Base-by-base conservation (phyloP, 2,113 vertebrate genomes). In the Mesoclemmys tuberculata region DNA sequence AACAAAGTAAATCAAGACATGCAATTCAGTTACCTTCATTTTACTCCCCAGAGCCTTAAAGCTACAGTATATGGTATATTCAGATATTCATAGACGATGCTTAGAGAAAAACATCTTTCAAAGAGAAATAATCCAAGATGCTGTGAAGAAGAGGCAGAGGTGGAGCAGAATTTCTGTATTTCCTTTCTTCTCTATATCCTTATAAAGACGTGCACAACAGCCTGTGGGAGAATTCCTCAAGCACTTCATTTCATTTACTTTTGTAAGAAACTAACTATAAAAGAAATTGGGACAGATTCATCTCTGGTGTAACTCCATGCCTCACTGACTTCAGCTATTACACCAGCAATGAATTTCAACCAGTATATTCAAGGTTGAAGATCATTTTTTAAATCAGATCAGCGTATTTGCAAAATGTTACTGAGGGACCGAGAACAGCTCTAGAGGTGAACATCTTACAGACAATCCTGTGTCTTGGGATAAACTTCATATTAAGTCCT, bases 121-220 rank as follows among this genome's bases (percentile, higher is more conserved):
- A 44, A 82, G 52, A 1, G 24, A 79, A 22, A 80, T 14, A 87
- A 92, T 8, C 44, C 35, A 18, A 91, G 29, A 84, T 92, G 5
- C 21, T 85, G 4, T 55, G 8, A 84, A 85, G 74, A 27, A 78
- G 87, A 92, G 13, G 64, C 84, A 31, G 77, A 81, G 85, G 10
- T 74, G 3, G 89, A 80, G 7, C 81, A 13, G 84, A 61, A 55
- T 71, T 44, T 80, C 22, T 93, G 54, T 46, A 68, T 91, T 94
- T 96, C 91, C 22, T 93, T 94, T 35, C 24, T 88, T 94, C 80
- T 89, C 8, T 93, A 35, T 81, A 16, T 91, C 94, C 87, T 13
- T 80, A 96, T 87, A 75, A 55, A 44, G 31, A 2, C 75, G 86
- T 4, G 24, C 82, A 86, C 4, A 91, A 27, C n/a, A 86, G 81